Percentiles rank a stretch among this genome's conserved stretches.
Conservation (phyloP, 1,140 invertebrate genomes). For the Maconellicoccus hirsutus region DNA sequence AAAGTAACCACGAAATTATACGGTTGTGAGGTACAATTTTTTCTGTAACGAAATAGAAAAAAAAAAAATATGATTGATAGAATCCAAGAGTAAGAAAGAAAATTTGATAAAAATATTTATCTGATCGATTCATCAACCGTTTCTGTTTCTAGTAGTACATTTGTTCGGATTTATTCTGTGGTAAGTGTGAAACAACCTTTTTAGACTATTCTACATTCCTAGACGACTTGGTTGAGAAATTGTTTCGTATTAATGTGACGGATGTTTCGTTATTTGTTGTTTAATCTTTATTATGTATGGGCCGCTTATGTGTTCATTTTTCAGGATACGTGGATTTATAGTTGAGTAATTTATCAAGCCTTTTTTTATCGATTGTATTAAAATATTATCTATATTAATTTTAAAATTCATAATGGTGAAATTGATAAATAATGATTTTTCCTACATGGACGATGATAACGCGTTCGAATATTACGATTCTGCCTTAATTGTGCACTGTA, state of each 20-base stretch:
- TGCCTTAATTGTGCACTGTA: no score
- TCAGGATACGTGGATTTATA: background rate
- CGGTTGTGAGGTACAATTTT: background rate
- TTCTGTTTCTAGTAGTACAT: slow-evolving; percentile 9
- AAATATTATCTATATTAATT: no score
- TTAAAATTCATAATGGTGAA: no score
- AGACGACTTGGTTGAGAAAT: background rate
- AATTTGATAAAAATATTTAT: background rate
- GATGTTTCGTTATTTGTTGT: background rate
- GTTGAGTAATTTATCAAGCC: background rate
- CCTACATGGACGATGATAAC: no score
- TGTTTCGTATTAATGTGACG: background rate
- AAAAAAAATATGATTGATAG: background rate
- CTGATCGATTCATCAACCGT: slow-evolving; percentile 3
- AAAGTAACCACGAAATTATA: background rate
- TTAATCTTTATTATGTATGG: background rate
- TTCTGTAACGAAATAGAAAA: background rate
- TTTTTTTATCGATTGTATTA: no score
- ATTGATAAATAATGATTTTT: no score
- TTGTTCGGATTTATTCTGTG: background rate
- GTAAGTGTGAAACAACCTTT: slow-evolving; percentile 1
- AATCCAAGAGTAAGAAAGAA: background rate
- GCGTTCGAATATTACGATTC: no score
- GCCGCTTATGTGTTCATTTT: background rate
- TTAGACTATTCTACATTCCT: background rate